Evolutionary conservation across 2,797 vertebrate species (phyloP), one percentile per base, ranked within the genome.

Genomic region (Falco naumanni): DNA sequence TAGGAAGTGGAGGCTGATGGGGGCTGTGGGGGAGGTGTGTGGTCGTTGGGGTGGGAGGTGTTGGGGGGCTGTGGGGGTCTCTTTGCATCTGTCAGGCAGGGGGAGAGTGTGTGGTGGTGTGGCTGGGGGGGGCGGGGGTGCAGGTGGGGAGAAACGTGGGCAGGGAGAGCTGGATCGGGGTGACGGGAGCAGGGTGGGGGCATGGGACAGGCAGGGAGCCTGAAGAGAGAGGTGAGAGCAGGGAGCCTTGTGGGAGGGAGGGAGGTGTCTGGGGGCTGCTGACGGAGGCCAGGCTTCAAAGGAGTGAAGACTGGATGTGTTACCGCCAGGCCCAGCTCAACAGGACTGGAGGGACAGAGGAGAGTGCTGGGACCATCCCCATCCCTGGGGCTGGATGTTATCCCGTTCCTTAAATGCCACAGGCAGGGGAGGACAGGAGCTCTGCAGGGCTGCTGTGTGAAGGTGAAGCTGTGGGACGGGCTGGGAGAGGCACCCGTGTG

Each of bases 381-480:
- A 3, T 31, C 48, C 39, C 16, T 9, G n/a, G 43, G 71, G 31
- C 54, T 77, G 54, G 47, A 2, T 5, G 56, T 31, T 64, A 6
- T 4, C n/a, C 19, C 0, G 10, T 5, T 31, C 34, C 20, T 29
- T 34, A 20, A 53, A 13, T 6, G 4, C 10, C 9, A 0, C 50
- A 11, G 41, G n/a, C 21, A 11, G 50, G n/a, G n/a, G 29, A 21
- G 21, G 33, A 12, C 3, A 6, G 57, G 16, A 33, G 57, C 66
- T 71, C 25, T 13, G 31, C 28, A 3, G 39, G 50, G 81, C 68
- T 31, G 39, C 56, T n/a, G 56, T 1, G 2, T 18, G 47, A 26
- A 16, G 19, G 16, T 8, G 60, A 13, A 22, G 50, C 16, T 28
- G 60, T 3, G 8, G 26, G 61, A 41, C 8, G 6, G 60, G 5